phyloP scores from a whole-genome alignment of 2,888 invertebrate species.

The Trachelus troglodyta region DNA sequence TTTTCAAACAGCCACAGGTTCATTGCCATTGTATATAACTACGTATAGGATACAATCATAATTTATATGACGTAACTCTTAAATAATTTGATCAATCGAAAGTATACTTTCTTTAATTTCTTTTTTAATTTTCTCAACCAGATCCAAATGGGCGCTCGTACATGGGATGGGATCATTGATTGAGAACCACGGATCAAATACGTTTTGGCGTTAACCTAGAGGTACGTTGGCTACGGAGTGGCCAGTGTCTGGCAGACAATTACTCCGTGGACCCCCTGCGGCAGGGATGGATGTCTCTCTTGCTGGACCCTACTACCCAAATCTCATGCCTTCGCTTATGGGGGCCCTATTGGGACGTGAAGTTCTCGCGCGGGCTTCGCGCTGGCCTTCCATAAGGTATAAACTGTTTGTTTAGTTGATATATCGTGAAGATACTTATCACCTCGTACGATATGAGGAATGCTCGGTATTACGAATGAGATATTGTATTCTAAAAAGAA shows the following conservation, averaged over 20 bases:
- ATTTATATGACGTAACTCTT: too few relatives aligned
- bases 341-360: conserved; percentile 12
- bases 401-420: conserved; percentile 63
- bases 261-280: conserved; percentile 62
- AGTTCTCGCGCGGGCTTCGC: conserved; percentile 5
- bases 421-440: conserved; percentile 62
- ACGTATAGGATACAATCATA: too few relatives aligned
- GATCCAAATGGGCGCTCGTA: too few relatives aligned
- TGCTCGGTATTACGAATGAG: conserved; percentile 43
- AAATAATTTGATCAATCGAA: too few relatives aligned
- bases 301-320: conserved; percentile 43
- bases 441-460: conserved; percentile 54
- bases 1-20: too few relatives aligned
- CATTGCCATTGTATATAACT: too few relatives aligned
- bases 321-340: conserved; percentile 34
- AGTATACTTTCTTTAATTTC: too few relatives aligned
- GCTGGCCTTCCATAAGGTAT: conserved; percentile 35
- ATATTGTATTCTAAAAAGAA: conserved; percentile 58
- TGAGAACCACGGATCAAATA: conserved; percentile 51
- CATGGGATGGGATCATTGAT: not conserved
- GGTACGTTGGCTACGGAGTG: conserved; percentile 44
- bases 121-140: too few relatives aligned
- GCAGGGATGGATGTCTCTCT: conserved; percentile 64
- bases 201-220: conserved; percentile 22
- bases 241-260: conserved; percentile 62